phyloP scores from a whole-genome alignment of 2,797 vertebrate species.

The Botia kubotai region DNA sequence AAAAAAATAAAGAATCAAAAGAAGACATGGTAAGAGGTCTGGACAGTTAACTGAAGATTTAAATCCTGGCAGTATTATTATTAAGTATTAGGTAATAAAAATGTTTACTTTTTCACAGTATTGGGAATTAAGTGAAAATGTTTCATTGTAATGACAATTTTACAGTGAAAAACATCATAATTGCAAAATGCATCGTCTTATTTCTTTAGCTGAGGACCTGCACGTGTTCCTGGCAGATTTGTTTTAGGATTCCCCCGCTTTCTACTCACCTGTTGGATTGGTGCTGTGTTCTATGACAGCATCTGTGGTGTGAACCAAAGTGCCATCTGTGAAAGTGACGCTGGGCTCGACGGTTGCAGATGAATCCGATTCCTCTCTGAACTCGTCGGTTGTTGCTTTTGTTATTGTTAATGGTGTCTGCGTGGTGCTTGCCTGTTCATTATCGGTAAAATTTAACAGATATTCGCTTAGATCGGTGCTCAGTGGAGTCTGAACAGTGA shows the following conservation, averaged over 20 bases:
- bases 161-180: no score
- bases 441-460: background rate
- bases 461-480: background rate
- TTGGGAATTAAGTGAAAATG: no score
- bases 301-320: constrained; percentile 20
- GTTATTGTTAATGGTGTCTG: background rate
- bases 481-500: background rate
- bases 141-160: no score
- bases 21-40: no score
- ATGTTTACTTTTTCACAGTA: no score
- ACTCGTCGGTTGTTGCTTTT: background rate
- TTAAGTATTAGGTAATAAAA: no score
- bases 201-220: no score
- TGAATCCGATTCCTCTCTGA: background rate
- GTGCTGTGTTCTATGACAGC: background rate
- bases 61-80: no score
- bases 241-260: background rate
- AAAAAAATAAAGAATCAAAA: no score
- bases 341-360: background rate
- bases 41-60: no score
- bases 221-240: no score
- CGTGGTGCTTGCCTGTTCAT: background rate
- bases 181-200: no score
- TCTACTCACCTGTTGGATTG: background rate
- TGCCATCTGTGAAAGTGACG: background rate